These are phyloP conservation scores for Pseudois nayaur DNA, from an alignment of 2,113 vertebrate genomes.

Conservation along the genomic window DNA sequence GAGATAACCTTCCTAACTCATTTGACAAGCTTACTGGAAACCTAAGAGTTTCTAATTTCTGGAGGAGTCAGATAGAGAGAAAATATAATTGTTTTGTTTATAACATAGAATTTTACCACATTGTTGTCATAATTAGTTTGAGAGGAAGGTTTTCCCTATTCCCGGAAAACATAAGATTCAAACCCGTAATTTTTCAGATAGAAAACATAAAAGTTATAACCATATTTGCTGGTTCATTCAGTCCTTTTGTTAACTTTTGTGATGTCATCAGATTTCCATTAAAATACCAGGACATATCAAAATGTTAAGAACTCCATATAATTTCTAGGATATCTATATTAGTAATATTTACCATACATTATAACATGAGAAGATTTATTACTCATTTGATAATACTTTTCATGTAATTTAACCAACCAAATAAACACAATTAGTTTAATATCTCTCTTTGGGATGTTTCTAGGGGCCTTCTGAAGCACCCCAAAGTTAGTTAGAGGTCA, in stretches of 20 bases:
- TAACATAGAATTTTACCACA: neutral
- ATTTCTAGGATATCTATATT: neutral
- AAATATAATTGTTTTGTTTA: neutral
- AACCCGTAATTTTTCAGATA: neutral
- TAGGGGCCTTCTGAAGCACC: neutral
- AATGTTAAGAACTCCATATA: neutral
- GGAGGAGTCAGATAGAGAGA: neutral
- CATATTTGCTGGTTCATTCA: neutral
- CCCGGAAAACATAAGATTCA: neutral
- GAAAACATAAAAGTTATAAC: neutral
- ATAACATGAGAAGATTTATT: neutral
- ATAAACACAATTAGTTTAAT: neutral
- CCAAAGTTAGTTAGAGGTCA: neutral
- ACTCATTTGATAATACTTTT: neutral
- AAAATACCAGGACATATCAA: neutral
- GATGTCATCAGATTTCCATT: neutral
- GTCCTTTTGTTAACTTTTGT: neutral
- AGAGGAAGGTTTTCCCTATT: neutral
- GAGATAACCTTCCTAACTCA: neutral
- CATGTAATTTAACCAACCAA: neutral
- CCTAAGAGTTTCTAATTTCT: neutral
- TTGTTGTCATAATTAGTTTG: neutral
- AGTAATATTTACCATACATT: neutral
- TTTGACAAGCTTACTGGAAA: neutral
- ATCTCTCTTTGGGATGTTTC: neutral